A percentile compares a stretch with the other conserved stretches of the same genome.
Conservation (phyloP, 1,140 invertebrate species). For the Vanessa atalanta region DNA sequence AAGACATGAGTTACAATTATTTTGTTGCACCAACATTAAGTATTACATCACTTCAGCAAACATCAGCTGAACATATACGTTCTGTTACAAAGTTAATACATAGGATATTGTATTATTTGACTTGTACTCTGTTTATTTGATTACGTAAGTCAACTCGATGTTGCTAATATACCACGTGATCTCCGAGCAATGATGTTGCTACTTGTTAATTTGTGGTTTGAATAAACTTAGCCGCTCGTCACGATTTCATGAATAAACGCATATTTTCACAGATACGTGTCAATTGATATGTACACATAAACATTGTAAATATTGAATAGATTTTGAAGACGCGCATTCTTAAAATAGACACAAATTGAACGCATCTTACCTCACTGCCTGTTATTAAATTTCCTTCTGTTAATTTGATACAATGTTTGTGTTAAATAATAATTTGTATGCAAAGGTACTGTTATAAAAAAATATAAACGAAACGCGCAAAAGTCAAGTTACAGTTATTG, state of each 20-base stretch:
- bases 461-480: no score
- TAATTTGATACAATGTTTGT: no score
- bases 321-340: no score
- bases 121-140: constrained; percentile 8
- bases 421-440: no score
- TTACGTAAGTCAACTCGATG: constrained; percentile 4
- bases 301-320: no score
- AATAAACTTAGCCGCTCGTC: constrained; percentile 1
- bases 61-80: neutral
- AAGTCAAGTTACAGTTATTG: no score
- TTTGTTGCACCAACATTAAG: neutral
- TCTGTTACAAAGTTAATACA: constrained; percentile 1
- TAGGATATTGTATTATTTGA: neutral
- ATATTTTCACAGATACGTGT: constrained; percentile 1
- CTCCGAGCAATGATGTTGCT: constrained; percentile 6
- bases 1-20: neutral
- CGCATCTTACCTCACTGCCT: no score
- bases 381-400: no score
- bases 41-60: constrained; percentile 6
- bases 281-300: neutral
- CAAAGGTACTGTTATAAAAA: no score
- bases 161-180: constrained; percentile 10
- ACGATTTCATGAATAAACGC: constrained; percentile 14
- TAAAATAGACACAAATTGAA: no score
- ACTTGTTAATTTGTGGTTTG: constrained; percentile 14